Evolutionary conservation across 2,888 invertebrate species (phyloP).

Genomic region (Troilus luridus): DNA sequence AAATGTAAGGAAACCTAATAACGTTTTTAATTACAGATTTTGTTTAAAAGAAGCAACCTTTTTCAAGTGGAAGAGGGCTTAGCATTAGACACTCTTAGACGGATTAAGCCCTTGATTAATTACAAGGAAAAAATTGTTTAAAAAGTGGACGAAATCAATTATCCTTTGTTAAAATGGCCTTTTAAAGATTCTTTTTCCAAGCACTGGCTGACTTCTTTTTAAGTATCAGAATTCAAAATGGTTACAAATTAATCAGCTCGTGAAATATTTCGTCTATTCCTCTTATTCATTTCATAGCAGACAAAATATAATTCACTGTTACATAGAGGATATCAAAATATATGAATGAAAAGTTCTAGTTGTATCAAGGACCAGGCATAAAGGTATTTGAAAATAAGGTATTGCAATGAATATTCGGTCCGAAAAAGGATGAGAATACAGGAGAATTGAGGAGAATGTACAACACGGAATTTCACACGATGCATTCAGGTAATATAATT

Average conservation of each 20-base stretch:
- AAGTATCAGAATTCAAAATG: neutral
- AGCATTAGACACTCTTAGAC: neutral
- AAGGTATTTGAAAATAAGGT: too few relatives aligned
- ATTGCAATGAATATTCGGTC: too few relatives aligned
- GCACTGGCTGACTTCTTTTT: neutral
- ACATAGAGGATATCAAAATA: too few relatives aligned
- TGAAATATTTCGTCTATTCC: neutral
- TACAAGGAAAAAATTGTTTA: neutral
- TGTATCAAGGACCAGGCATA: too few relatives aligned
- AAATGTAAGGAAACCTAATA: too few relatives aligned
- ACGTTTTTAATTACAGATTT: too few relatives aligned
- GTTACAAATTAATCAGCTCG: neutral
- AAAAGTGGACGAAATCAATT: neutral
- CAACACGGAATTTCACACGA: too few relatives aligned
- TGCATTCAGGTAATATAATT: too few relatives aligned
- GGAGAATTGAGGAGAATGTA: too few relatives aligned
- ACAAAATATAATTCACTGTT: neutral
- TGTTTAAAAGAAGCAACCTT: neutral
- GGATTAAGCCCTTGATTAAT: neutral
- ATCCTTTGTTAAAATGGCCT: neutral
- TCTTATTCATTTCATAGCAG: neutral
- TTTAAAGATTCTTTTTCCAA: slow-evolving; percentile 10
- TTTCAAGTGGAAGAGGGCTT: neutral
- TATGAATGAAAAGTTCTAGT: too few relatives aligned
- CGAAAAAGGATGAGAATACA: too few relatives aligned